Conservation (phyloP, 2,113 vertebrate species). For the Alces alces region DNA sequence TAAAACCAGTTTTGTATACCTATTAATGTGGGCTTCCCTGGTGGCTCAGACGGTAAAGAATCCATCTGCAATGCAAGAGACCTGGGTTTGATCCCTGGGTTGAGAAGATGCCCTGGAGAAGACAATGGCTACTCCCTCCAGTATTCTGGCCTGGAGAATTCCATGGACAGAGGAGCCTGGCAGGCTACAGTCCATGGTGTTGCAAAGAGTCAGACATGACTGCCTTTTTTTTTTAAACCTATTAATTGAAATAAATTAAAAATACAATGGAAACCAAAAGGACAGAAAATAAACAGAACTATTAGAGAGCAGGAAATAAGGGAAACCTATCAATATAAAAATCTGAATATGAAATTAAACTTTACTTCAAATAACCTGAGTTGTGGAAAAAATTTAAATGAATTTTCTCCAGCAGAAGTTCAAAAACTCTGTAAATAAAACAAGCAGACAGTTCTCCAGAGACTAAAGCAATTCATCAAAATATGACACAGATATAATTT, state of each 20-base stretch:
- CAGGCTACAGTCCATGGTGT: not conserved
- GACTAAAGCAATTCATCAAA: not conserved
- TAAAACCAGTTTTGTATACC: not conserved
- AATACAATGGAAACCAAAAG: not conserved
- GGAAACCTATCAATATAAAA: not conserved
- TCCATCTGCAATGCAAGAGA: not conserved
- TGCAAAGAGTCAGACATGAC: not conserved
- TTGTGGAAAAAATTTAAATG: not conserved
- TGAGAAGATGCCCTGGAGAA: not conserved
- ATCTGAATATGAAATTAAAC: not conserved
- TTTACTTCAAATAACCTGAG: not conserved
- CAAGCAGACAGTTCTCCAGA: not conserved
- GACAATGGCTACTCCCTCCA: not conserved
- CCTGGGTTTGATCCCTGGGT: not conserved
- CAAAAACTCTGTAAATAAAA: not conserved
- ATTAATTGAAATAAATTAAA: not conserved
- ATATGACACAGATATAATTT: constrained; percentile 15
- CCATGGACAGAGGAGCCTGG: not conserved
- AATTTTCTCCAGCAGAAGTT: not conserved
- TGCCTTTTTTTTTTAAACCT: not conserved
- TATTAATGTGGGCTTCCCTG: not conserved
- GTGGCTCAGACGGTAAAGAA: not conserved
- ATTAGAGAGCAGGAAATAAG: not conserved
- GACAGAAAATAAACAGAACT: not conserved
- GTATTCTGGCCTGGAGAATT: not conserved